Evolutionary conservation across 2,888 invertebrate species (phyloP).

Genomic region (Linyphia triangularis): DNA sequence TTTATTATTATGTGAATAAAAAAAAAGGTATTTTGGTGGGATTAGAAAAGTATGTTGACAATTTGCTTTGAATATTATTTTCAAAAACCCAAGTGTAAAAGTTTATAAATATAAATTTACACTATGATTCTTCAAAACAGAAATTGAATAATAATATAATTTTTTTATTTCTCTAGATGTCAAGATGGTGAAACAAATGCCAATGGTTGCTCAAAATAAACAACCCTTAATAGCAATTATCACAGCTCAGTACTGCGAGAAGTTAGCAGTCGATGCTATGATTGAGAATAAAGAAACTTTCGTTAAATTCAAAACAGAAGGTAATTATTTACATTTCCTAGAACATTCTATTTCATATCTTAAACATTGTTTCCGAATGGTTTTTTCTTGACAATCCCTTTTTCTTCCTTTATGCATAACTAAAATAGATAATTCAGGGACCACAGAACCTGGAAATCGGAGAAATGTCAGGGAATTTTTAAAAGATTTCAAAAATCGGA

Average conservation of each 20-base stretch:
- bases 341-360: background rate
- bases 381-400: background rate
- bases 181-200: conserved; percentile 96
- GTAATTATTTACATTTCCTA: conserved; percentile 83
- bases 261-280: conserved; percentile 98
- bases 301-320: conserved; percentile 96
- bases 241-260: conserved; percentile 97
- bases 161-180: conserved; percentile 78
- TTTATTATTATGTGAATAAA: no score
- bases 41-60: no score
- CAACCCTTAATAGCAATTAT: conserved; percentile 99
- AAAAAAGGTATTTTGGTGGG: no score
- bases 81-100: no score
- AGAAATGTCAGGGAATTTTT: no score
- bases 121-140: no score
- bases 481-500: no score
- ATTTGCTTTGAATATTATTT: no score
- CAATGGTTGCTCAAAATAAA: conserved; percentile 90
- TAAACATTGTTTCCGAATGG: background rate
- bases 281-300: conserved; percentile 98
- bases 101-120: no score
- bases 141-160: background rate
- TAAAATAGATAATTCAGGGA: no score
- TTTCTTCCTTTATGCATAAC: no score
- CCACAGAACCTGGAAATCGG: no score